These are phyloP conservation scores for Danio choprae DNA, from an alignment of 2,797 vertebrate genomes.

Conservation along the genomic window DNA sequence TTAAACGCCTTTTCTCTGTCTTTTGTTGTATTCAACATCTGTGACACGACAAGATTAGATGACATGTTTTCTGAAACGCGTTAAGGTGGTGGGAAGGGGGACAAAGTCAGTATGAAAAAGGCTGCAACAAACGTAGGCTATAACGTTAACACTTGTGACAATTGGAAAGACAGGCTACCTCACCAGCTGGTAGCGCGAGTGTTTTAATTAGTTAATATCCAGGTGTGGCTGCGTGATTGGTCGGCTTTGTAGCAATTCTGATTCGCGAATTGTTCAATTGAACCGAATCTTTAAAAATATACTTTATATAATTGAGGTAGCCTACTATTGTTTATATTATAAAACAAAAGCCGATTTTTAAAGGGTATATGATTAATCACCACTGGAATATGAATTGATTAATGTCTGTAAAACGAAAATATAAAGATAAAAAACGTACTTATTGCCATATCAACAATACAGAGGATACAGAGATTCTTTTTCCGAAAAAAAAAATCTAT, in stretches of 20 bases:
- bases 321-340: neutral
- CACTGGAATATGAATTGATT: too few species aligned
- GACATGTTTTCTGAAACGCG: neutral
- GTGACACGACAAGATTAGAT: neutral
- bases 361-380: too few species aligned
- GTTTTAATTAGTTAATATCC: slow-evolving; percentile 15
- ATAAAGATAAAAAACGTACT: too few species aligned
- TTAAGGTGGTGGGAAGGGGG: neutral
- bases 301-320: too few species aligned
- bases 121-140: neutral
- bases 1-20: neutral
- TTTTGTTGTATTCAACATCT: neutral
- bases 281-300: neutral
- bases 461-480: too few species aligned
- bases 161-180: neutral
- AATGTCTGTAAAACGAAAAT: too few species aligned
- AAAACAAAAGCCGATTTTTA: neutral
- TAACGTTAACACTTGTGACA: neutral
- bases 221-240: slow-evolving; percentile 30
- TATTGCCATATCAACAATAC: too few species aligned
- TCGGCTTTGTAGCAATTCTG: neutral
- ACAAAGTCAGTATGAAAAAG: neutral
- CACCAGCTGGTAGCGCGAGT: neutral
- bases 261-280: neutral
- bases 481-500: too few species aligned